A percentile compares a stretch with the other conserved stretches of the same genome.
Evolutionary conservation across 2,888 invertebrate species (phyloP).

Genomic region (Diaphora mendica): DNA sequence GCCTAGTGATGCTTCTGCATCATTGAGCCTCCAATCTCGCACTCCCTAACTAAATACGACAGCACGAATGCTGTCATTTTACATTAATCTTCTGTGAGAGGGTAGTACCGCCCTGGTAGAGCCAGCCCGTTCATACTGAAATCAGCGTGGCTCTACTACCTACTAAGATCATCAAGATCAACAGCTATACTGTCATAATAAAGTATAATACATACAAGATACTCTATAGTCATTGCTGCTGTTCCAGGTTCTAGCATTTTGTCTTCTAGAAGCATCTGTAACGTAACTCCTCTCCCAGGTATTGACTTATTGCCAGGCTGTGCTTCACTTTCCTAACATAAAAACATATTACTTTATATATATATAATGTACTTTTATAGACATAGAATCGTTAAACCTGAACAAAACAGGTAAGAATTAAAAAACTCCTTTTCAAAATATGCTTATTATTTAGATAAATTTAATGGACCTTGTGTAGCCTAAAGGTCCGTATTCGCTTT

Average conservation of each 20-base stretch:
- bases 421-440: not conserved
- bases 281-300: conserved; percentile 90
- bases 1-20: too few relatives aligned
- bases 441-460: not conserved
- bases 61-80: too few relatives aligned
- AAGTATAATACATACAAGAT: conserved; percentile 87
- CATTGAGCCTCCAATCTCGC: too few relatives aligned
- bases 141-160: too few relatives aligned
- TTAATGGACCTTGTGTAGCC: not conserved
- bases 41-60: too few relatives aligned
- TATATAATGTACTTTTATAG: not conserved
- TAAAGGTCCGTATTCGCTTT: too few relatives aligned
- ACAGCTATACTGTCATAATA: too few relatives aligned
- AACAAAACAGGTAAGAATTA: not conserved
- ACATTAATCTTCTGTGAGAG: too few relatives aligned
- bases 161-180: too few relatives aligned
- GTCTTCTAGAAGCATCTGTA: conserved; percentile 94
- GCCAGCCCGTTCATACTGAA: too few relatives aligned
- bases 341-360: not conserved
- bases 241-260: conserved; percentile 94
- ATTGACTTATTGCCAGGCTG: conserved; percentile 80
- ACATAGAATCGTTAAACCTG: not conserved
- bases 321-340: conserved; percentile 77
- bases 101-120: too few relatives aligned
- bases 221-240: conserved; percentile 95